Evolutionary conservation across 2,888 invertebrate species (phyloP).

Genomic region (Homarus gammarus): DNA sequence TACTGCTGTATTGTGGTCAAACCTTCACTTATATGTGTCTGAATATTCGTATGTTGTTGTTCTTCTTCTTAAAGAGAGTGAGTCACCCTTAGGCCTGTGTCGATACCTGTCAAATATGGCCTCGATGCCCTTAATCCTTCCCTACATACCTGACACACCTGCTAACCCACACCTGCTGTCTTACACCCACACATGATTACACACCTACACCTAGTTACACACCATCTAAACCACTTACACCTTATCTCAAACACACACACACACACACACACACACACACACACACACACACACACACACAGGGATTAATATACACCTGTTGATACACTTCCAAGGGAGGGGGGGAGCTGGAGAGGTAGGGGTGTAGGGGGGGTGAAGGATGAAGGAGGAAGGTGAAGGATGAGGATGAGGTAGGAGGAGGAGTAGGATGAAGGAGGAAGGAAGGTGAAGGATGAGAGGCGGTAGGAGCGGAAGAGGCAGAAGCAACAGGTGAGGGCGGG

Average conservation of each 20-base stretch:
- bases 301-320: background rate
- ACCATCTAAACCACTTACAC: background rate
- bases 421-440: background rate
- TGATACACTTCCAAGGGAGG: background rate
- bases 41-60: too few species aligned
- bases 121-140: too few species aligned
- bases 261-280: background rate
- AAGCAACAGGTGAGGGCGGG: background rate
- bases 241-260: background rate
- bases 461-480: background rate
- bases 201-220: too few species aligned
- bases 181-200: too few species aligned
- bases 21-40: background rate
- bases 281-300: constrained; percentile 6
- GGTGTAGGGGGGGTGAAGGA: background rate
- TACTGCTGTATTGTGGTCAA: background rate
- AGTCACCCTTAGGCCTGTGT: too few species aligned
- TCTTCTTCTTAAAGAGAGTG: too few species aligned
- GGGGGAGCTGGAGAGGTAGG: background rate
- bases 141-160: too few species aligned
- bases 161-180: too few species aligned
- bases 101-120: too few species aligned
- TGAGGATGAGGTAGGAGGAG: background rate
- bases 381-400: background rate
- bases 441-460: background rate